Conservation (phyloP, 2,113 vertebrate species). For the Heterocephalus glaber region DNA sequence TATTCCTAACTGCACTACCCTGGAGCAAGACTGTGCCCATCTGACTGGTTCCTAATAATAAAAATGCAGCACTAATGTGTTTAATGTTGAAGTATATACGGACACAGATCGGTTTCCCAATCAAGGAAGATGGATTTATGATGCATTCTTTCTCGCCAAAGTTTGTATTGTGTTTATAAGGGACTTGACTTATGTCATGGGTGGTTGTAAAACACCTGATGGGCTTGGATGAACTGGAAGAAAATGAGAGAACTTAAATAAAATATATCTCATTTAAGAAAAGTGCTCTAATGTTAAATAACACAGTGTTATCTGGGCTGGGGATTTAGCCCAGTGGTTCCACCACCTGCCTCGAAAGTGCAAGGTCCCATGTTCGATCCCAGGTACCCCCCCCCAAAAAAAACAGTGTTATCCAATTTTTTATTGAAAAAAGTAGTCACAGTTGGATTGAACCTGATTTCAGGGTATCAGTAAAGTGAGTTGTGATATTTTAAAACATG, state of each 20-base stretch:
- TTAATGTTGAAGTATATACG: background rate
- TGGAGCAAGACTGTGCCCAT: background rate
- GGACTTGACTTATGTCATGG: background rate
- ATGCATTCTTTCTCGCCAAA: conserved; percentile 38
- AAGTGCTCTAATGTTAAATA: conserved; percentile 11
- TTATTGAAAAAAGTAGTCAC: background rate
- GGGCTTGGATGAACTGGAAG: background rate
- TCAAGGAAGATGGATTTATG: background rate
- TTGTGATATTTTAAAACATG: background rate
- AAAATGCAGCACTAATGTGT: background rate
- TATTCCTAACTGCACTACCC: background rate
- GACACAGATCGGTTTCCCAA: background rate
- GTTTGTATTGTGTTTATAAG: conserved; percentile 25
- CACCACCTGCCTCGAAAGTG: too few relatives aligned
- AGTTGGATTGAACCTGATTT: background rate
- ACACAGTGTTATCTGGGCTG: too few relatives aligned
- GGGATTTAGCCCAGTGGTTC: too few relatives aligned
- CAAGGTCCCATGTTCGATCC: too few relatives aligned
- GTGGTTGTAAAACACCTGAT: background rate
- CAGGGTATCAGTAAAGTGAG: background rate
- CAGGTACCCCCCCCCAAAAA: too few relatives aligned
- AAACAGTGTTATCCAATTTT: background rate
- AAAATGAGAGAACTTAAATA: background rate
- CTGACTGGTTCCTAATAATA: background rate
- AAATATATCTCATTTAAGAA: background rate